Conservation (phyloP, 2,797 vertebrate species). For the Oryzias sinensis region DNA sequence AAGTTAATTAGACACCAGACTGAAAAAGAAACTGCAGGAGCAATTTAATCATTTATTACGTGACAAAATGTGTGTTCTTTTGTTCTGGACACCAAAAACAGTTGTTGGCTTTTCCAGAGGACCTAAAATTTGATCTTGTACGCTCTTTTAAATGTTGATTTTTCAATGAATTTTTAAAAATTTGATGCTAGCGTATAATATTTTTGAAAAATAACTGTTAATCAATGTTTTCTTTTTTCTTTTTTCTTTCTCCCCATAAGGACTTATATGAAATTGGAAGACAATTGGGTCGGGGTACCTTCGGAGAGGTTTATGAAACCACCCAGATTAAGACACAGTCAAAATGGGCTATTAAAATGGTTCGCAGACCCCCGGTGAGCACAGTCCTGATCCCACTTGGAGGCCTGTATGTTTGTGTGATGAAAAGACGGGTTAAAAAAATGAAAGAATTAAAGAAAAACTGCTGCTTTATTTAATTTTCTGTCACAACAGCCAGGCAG, state of each 20-base stretch:
- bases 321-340: slow-evolving; percentile 78
- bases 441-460: slow-evolving; percentile 21
- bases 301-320: slow-evolving; percentile 85
- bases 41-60: slow-evolving; percentile 85
- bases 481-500: slow-evolving; percentile 80
- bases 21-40: slow-evolving; percentile 81
- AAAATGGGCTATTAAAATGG: slow-evolving; percentile 85
- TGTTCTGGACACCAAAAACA: slow-evolving; percentile 71
- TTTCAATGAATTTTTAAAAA: slow-evolving; percentile 4
- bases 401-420: slow-evolving; percentile 26
- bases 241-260: slow-evolving; percentile 49
- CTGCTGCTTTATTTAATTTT: slow-evolving; percentile 31
- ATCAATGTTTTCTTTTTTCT: slow-evolving; percentile 47
- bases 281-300: slow-evolving; percentile 85
- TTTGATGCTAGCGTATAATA: too few relatives aligned
- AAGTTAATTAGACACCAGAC: slow-evolving; percentile 85
- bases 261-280: slow-evolving; percentile 82
- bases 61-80: slow-evolving; percentile 82
- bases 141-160: slow-evolving; percentile 63
- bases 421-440: slow-evolving; percentile 23
- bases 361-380: slow-evolving; percentile 84
- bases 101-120: slow-evolving; percentile 40
- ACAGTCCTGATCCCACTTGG: slow-evolving; percentile 24
- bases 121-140: slow-evolving; percentile 58
- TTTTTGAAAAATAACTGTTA: too few relatives aligned